Base-by-base conservation (phyloP, 53 echinoderm and acorn worm genomes). In the Echinometra lucunter region DNA sequence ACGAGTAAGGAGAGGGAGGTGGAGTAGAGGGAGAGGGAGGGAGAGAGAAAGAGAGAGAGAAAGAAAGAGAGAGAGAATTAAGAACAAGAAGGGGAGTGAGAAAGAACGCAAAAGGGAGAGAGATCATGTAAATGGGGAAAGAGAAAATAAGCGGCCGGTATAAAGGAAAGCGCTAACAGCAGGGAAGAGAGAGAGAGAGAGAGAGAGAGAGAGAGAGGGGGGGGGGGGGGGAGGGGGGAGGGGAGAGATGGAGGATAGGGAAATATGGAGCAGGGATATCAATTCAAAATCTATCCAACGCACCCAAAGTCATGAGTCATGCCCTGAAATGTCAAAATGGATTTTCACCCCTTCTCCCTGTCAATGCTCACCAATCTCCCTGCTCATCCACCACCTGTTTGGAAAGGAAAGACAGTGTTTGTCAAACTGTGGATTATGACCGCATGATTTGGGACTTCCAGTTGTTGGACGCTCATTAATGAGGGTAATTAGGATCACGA, bases 351-450 rank as follows among this genome's bases (percentile, higher is more conserved):
- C 21, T 40, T 40, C 78, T 78, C 78, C 40, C 42, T 11, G 34
- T 69, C 69, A 28, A 69, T 32, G 1, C 78, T 4, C 63, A 63
- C 4, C 63, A 63, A 63, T 63, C 23, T 63, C 23, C 21, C 17
- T 38, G 78, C 18, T 78, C 17, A 78, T 40, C 17, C 40, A 37
- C 17, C 78, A 78, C 78, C 78, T 78, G 78, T 78, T 72, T 42
- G 40, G 9, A 78, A 78, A 78, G 40, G 78, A 78, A 37, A 42
- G 78, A 78, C 78, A 78, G 34, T 78, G 78, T 78, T 78, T 78
- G 78, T 37, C 40, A 78, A 78, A 37, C 78, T 19, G 40, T 78
- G 78, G 78, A 78, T 78, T 38, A 40, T 42, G 40, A 78, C 78
- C 37, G 21, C 78, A 19, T 78, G 78, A 78, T 78, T 78, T 38